Base-by-base conservation (phyloP, 64 coral and sea anemone genomes). In the Trachythela sp. region DNA sequence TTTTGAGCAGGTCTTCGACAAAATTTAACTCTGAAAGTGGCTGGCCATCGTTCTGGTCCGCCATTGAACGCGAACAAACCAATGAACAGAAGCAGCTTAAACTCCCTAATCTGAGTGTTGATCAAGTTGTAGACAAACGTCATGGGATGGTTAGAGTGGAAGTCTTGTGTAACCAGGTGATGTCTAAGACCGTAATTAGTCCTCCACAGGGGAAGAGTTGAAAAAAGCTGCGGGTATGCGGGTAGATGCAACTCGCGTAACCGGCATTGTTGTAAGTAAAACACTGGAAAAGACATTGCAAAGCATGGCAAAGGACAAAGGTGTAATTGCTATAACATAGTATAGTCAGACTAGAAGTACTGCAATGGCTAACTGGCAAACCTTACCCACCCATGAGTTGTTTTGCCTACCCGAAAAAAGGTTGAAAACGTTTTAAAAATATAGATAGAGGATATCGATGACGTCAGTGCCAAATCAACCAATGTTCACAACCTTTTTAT, bases 61-160 rank as follows among this genome's bases (percentile, higher is more conserved):
- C 75, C 75, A 80, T 80, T 80, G 75, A 80, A 80, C 30, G 30
- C 31, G 37, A 35, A 37, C 37, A 35, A 80, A 80, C 20, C 13
- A 20, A 38, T 15, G 37, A 80, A 80, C 0, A 80, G 35, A 35
- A 80, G 35, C 37, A 35, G 37, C 18, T 35, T 37, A 29, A 29
- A 15, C 30, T 80, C 13, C 75, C 75, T 34, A 80, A 38, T 30
- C 30, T 80, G 31, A 80, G 75, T 80, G 94, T 95, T 40, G 88
- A 49, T 71, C 84, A 94, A 86, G 83, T 88, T 39, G n/a, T 48
- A 36, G 96, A 99, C 32, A 29, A 93, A 11, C 93, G 96, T 48
- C 87, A 94, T 85, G 96, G 96, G n/a, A 95, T 99, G 93, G 83
- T 91, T 20, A 92, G 96, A 76, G 49, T 88, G 68, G 96, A 99